Percentiles rank a stretch among this genome's conserved stretches.
These are phyloP conservation scores for Chelon auratus DNA, from an alignment of 2,797 vertebrate species.

Conservation along the genomic window DNA sequence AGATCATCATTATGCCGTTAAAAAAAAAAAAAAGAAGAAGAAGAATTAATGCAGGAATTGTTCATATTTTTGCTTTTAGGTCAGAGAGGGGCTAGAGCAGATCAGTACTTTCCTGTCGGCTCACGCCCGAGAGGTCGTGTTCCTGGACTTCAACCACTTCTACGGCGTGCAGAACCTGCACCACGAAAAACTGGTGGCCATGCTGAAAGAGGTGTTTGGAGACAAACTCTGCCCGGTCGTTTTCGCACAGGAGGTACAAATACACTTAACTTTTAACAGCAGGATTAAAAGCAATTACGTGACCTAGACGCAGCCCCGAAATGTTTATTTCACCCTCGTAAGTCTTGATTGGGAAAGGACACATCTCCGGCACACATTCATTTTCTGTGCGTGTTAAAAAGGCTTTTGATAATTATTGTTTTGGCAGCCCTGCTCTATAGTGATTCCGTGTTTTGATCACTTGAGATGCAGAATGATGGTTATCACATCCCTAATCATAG, in stretches of 20 bases:
- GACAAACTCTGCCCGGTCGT: conserved; percentile 96
- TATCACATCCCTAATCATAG: conserved; percentile 31
- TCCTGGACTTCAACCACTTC: conserved; percentile 99
- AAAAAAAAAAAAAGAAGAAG: neutral
- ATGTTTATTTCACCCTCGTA: conserved; percentile 10
- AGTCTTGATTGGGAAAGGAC: conserved; percentile 6
- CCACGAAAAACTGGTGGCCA: conserved; percentile 96
- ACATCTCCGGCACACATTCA: neutral
- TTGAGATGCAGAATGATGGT: conserved; percentile 29
- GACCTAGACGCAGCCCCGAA: neutral
- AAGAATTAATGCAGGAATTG: neutral
- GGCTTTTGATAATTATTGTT: conserved; percentile 33
- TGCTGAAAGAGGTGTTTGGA: conserved; percentile 94
- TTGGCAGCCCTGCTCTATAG: conserved; percentile 13
- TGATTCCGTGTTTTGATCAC: conserved; percentile 51
- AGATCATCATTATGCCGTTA: conserved; percentile 4
- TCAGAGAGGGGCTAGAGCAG: conserved; percentile 95
- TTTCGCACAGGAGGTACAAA: conserved; percentile 92
- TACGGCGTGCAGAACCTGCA: conserved; percentile 98
- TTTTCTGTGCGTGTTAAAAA: conserved; percentile 13
- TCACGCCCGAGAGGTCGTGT: conserved; percentile 93
- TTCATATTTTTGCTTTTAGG: conserved; percentile 64
- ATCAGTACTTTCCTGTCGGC: conserved; percentile 92
- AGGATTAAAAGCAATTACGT: neutral
- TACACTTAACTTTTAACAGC: neutral